phyloP scores from a whole-genome alignment of 2,797 vertebrate genomes.

The Notoglanidium macrostoma region DNA sequence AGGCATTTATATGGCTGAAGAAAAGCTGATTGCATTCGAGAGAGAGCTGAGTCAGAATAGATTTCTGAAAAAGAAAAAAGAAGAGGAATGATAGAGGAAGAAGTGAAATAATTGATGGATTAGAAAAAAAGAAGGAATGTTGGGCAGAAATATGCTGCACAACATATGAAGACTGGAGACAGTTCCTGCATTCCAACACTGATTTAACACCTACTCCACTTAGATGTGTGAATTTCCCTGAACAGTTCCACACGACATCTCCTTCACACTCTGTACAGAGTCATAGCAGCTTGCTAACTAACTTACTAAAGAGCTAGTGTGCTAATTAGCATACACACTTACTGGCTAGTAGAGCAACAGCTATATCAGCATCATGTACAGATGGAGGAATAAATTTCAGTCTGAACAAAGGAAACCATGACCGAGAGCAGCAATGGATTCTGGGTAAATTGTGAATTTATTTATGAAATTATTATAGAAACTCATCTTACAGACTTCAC shows the following conservation, averaged over 20 bases:
- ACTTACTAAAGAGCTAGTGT: not conserved
- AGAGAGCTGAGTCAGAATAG: not conserved
- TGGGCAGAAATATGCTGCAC: not conserved
- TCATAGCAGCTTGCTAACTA: not conserved
- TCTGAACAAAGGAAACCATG: too few relatives aligned
- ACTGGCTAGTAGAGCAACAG: not conserved
- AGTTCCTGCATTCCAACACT: not conserved
- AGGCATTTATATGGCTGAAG: slow-evolving; percentile 36
- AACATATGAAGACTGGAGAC: not conserved
- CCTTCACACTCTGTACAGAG: not conserved
- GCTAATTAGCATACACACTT: not conserved
- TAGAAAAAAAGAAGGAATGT: not conserved
- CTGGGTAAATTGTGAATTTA: not conserved
- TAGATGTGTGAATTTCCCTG: not conserved
- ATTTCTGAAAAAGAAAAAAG: not conserved
- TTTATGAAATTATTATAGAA: not conserved
- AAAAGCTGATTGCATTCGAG: not conserved
- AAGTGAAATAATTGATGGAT: slow-evolving; percentile 5
- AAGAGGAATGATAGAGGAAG: not conserved
- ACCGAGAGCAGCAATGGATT: not conserved
- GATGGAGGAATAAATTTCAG: not conserved
- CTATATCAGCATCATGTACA: not conserved
- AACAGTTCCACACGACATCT: not conserved
- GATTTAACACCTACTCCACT: not conserved
- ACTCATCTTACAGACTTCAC: not conserved